phyloP scores from a whole-genome alignment of 2,797 vertebrate species.

The Poecile montanus region DNA sequence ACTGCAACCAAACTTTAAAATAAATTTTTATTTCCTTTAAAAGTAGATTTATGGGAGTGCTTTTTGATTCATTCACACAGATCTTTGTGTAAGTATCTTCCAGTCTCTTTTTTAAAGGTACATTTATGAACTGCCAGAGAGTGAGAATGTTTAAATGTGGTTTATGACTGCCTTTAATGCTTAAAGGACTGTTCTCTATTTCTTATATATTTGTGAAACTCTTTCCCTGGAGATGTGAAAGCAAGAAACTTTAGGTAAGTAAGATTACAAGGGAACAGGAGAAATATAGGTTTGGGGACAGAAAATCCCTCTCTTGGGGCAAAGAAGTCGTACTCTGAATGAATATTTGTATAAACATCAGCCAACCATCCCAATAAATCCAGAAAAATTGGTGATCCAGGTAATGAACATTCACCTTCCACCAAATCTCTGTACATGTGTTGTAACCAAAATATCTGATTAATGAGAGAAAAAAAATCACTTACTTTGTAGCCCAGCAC shows the following conservation, averaged over 20 bases:
- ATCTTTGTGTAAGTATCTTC: neutral
- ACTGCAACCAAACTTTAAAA: neutral
- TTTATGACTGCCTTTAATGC: neutral
- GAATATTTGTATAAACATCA: neutral
- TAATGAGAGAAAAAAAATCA: neutral
- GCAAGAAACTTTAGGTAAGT: neutral
- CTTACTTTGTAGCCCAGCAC: slow-evolving; percentile 91
- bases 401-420: neutral
- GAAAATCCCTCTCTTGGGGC: neutral
- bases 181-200: neutral
- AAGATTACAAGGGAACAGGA: neutral
- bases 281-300: neutral
- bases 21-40: neutral
- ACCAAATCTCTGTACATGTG: neutral
- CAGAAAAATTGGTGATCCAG: neutral
- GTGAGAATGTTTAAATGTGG: neutral
- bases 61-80: neutral
- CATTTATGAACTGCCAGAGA: neutral
- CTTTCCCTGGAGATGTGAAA: neutral
- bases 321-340: neutral
- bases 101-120: neutral
- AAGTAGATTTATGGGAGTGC: neutral
- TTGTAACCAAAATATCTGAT: neutral
- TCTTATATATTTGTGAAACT: neutral
- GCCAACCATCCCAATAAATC: neutral